Evolutionary conservation across 2,113 vertebrate genomes (phyloP), one percentile per base, ranked within the genome.

Genomic region (Microcebus jonahi): DNA sequence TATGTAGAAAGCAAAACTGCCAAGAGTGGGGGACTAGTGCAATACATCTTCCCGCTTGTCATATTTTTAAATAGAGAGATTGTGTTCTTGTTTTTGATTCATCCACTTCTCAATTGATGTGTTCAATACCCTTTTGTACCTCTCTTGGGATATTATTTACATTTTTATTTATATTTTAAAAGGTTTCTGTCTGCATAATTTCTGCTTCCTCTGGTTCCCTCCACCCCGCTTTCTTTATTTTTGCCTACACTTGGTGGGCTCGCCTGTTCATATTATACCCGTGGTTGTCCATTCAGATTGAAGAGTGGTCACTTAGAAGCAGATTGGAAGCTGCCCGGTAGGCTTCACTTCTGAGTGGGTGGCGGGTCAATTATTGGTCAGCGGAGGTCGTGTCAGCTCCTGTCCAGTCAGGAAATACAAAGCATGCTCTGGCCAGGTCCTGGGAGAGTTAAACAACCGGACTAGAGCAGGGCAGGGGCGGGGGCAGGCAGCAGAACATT

Each of bases 231-330:
- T 63, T 61, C 4, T 53, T 53, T 70, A 5, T 53, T 63, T 80
- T 42, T 65, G 45, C 27, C 8, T 57, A 3, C 6, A 6, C n/a
- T 36, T n/a, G 0, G 31, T 7, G 34, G 34, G 2, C 9, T 59
- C 77, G n/a, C 50, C 55, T n/a, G 31, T 55, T 31, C 8, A 0
- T 67, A 18, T 13, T 9, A n/a, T 13, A 45, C n/a, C 65, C 29
- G 39, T 23, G n/a, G n/a, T 70, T 55, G 29, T 31, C 15, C 17
- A 34, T 57, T 75, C 36, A 67, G n/a, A 91, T 55, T 11, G 39
- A 63, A 71, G 71, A 85, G 45, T 42, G 65, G 12, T 65, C 57
- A 45, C 45, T 55, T 15, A 5, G 70, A n/a, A 55, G 55, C 42
- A 82, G 67, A 48, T 7, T 67, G 55, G n/a, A 53, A 63, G 31